A percentile compares a stretch with the other conserved stretches of the same genome.
These are phyloP conservation scores for Diplazon laetatorius DNA, from an alignment of 2,888 invertebrate species.

Conservation along the genomic window DNA sequence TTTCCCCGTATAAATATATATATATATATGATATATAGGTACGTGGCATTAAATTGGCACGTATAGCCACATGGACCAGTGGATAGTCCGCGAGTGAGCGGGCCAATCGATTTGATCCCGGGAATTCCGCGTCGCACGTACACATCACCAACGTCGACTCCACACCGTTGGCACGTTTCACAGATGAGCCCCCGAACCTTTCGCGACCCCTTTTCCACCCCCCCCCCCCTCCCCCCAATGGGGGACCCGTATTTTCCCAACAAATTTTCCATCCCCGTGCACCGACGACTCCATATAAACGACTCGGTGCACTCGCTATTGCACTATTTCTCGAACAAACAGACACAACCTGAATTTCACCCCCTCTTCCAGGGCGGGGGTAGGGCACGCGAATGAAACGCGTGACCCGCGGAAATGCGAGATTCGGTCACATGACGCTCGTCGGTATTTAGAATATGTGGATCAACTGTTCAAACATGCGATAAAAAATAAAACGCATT, in stretches of 20 bases:
- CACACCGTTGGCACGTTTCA: conserved; percentile 4
- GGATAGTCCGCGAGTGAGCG: background rate
- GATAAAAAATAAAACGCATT: conserved; percentile 2
- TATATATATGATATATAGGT: background rate
- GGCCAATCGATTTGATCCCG: conserved; percentile 29
- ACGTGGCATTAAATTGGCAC: conserved; percentile 26
- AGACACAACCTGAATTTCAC: background rate
- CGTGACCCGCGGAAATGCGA: conserved; percentile 12
- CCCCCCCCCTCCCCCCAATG: background rate
- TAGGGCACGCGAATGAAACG: conserved; percentile 5
- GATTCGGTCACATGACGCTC: background rate
- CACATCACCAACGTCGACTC: background rate
- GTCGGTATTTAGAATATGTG: conserved; percentile 20
- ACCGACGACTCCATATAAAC: conserved; percentile 10
- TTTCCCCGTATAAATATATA: too few species aligned
- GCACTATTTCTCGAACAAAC: conserved; percentile 11
- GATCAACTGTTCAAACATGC: conserved; percentile 5
- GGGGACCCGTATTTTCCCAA: conserved; percentile 41
- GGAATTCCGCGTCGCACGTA: conserved; percentile 4
- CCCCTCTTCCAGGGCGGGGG: too few species aligned
- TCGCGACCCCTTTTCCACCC: background rate
- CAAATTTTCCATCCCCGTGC: conserved; percentile 36
- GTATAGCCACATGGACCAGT: background rate
- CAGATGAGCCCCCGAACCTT: conserved; percentile 39
- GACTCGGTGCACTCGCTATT: conserved; percentile 19